phyloP scores from a whole-genome alignment of 2,888 invertebrate genomes.

The Isotomurus palustris region DNA sequence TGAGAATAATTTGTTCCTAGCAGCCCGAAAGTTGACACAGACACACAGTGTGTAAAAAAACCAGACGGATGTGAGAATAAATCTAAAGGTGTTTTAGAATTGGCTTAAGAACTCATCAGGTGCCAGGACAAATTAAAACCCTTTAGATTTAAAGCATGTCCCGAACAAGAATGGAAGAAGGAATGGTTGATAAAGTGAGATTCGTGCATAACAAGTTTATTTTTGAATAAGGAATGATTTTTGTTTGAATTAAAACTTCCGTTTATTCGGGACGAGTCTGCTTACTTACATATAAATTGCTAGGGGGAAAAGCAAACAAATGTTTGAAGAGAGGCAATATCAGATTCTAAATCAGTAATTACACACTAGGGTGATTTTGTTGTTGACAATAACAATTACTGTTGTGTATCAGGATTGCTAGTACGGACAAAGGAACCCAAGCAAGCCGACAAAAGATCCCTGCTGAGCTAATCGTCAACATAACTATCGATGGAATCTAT shows the following conservation, averaged over 20 bases:
- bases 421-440: constrained; percentile 33
- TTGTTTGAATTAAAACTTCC: constrained; percentile 2
- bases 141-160: neutral
- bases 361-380: constrained; percentile 26
- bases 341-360: constrained; percentile 15
- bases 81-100: too few relatives aligned
- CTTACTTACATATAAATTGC: too few relatives aligned
- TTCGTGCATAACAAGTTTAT: neutral
- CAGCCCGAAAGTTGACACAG: too few relatives aligned
- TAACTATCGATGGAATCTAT: constrained; percentile 42
- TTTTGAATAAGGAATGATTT: neutral
- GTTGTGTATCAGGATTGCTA: constrained; percentile 31
- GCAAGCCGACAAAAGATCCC: constrained; percentile 42
- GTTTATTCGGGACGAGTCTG: neutral
- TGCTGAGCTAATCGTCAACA: constrained; percentile 43
- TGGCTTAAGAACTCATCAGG: too few relatives aligned
- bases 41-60: too few relatives aligned
- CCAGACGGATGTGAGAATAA: too few relatives aligned
- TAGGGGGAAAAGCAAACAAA: constrained; percentile 13
- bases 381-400: constrained; percentile 43
- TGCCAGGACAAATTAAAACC: too few relatives aligned
- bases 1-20: too few relatives aligned
- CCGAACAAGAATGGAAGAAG: neutral
- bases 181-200: neutral
- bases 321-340: constrained; percentile 9